Base-by-base conservation (phyloP, 2,113 vertebrate genomes). In the Prolemur simus region DNA sequence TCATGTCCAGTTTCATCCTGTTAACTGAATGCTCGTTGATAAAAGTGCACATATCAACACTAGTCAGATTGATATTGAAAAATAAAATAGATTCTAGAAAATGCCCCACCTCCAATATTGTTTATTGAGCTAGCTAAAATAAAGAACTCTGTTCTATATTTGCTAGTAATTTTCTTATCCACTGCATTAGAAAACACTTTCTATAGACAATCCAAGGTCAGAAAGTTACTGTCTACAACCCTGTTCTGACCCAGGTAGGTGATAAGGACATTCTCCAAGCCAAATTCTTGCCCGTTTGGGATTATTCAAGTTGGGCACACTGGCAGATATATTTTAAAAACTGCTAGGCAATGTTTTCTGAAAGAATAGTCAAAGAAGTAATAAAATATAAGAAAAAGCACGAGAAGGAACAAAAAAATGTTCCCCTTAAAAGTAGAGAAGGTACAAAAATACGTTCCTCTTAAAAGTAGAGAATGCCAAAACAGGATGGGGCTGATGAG, bases 1-100 rank as follows among this genome's bases (percentile, higher is more conserved):
- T 96, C 89, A 84, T 47, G 77, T 89, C 87, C 86, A 87, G 89
- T 95, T 97, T 97, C 92, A 93, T 83, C 89, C 78, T 95, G 60
- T 87, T 95, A 97, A 96, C 71, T 94, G 94, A 96, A 97, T 52
- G 47, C 81, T 96, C 4, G 2, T 94, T 90, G 92, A 92, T 90
- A 88, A 92, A 97, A 91, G 91, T 89, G 12, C 34, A 92, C 83
- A 66, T 87, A 94, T 91, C 69, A 84, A 96, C 74, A 93, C 64
- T 71, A 89, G 49, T 76, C 76, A 91, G 81, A 77, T 37, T 80
- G 60, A 88, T 78, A 96, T 14, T 63, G 78, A 93, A 94, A 91
- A 96, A 64, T 87, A 91, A 98, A 97, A 89, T 39, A 89, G 68
- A 89, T 86, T 95, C 8, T 66, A 73, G 47, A 95, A 95, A 66